Base-by-base conservation (phyloP, 2,797 vertebrate species). In the Melanotaenia maccullochi region DNA sequence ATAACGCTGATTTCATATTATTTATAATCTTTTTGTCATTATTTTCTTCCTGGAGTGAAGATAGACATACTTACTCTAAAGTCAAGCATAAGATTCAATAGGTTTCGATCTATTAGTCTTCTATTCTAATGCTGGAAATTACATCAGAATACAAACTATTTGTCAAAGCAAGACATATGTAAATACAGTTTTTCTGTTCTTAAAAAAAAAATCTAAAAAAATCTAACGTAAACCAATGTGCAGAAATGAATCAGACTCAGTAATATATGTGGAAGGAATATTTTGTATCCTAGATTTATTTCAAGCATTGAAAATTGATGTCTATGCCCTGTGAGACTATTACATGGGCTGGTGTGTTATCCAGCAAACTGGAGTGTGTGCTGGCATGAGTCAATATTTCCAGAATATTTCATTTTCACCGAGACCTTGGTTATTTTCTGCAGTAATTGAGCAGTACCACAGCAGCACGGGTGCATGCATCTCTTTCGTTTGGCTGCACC, bases 341-440 rank as follows among this genome's bases (percentile, higher is more conserved):
- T 79, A 84, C 68, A 82, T 57, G 57, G 57, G 25, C 64, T 66
- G 61, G 0, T 64, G 68, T 73, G 52, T 44, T 64, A 51, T 35
- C 61, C 30, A 14, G 9, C 30, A 38, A 54, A 30, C 52, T 56
- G 6, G 14, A 22, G 32, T 38, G 42, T 22, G 24, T 28, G 44
- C 22, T 65, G 60, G 69, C 60, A 72, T 42, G 47, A 8, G 20
- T 69, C 70, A 67, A 72, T 44, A 40, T 58, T 76, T 68, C 20
- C 63, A 71, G 64, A 85, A 83, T 72, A 78, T 83, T 81, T 79
- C 12, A 82, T 82, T 82, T 85, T 78, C 67, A 60, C 38, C 2
- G 30, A 64, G 65, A 36, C 20, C 54, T 68, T 42, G 30, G 68
- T 73, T 77, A 82, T 82, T 72, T 75, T 76, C 60, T 71, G 65